These are phyloP conservation scores for Anarsia innoxiella DNA, from an alignment of 2,888 invertebrate genomes.

Conservation along the genomic window DNA sequence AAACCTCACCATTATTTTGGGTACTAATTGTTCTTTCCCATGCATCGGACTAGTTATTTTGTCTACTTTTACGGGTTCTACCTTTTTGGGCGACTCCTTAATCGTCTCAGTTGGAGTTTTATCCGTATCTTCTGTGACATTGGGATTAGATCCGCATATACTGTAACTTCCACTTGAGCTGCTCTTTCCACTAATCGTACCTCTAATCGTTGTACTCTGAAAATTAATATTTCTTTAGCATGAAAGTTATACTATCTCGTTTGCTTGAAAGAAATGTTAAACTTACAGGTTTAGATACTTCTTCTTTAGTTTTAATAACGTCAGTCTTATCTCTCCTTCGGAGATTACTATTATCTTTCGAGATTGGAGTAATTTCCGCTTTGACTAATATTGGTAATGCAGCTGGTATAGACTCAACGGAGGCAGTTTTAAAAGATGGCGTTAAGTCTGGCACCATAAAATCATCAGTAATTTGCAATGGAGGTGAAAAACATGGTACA, in stretches of 20 bases:
- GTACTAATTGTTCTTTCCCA: constrained; percentile 51
- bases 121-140: constrained; percentile 49
- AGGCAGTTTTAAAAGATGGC: too few species aligned
- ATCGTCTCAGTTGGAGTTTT: constrained; percentile 45
- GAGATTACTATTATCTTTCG: constrained; percentile 45
- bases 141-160: constrained; percentile 65
- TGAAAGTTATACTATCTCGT: too few species aligned
- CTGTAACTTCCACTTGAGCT: constrained; percentile 71
- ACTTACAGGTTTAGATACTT: constrained; percentile 40
- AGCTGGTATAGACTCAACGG: too few species aligned
- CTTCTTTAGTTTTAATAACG: constrained; percentile 49
- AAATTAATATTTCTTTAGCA: background rate
- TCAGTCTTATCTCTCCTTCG: constrained; percentile 72
- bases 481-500: constrained; percentile 76
- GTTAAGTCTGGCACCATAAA: constrained; percentile 62
- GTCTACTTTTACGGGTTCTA: constrained; percentile 38
- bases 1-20: constrained; percentile 54
- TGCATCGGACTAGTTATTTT: constrained; percentile 32
- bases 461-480: constrained; percentile 68
- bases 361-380: constrained; percentile 49
- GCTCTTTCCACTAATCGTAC: constrained; percentile 63
- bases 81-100: constrained; percentile 38
- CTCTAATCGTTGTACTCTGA: constrained; percentile 37
- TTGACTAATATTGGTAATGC: constrained; percentile 49
- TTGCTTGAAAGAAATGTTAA: constrained; percentile 8